phyloP scores from a whole-genome alignment of 2,888 invertebrate species.

The Lingula anatina region DNA sequence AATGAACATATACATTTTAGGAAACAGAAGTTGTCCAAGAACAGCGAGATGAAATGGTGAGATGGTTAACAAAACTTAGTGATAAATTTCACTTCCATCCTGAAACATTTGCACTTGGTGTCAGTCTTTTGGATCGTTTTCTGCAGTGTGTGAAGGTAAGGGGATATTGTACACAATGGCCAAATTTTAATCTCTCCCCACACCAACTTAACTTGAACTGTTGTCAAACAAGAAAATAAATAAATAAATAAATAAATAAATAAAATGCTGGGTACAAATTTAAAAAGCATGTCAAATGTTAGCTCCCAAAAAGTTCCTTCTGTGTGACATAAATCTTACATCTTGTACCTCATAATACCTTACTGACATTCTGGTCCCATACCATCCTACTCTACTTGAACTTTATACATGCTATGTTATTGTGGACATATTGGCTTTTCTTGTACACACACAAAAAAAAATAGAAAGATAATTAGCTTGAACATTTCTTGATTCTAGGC shows the following conservation, averaged over 20 bases:
- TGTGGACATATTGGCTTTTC: too few species aligned
- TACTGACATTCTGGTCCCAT: too few species aligned
- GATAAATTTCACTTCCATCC: conserved; percentile 34
- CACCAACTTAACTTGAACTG: background rate
- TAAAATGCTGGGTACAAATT: background rate
- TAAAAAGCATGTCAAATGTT: background rate
- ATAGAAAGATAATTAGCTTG: too few species aligned
- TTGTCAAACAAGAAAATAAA: background rate
- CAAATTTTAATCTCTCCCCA: background rate
- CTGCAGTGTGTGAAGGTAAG: conserved; percentile 45
- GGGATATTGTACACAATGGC: background rate
- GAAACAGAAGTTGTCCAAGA: too few species aligned
- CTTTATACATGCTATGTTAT: too few species aligned
- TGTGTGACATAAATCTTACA: too few species aligned
- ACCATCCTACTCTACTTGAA: too few species aligned
- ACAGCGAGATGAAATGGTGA: conserved; percentile 32
- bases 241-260: background rate
- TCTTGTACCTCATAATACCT: too few species aligned
- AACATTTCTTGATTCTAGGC: conserved; percentile 37
- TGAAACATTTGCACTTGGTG: conserved; percentile 41
- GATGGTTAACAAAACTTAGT: conserved; percentile 33
- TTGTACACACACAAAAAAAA: too few species aligned
- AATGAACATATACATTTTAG: too few species aligned
- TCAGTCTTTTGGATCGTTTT: conserved; percentile 43
- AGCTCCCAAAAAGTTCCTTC: too few species aligned